These are phyloP conservation scores for Stichopus horrens DNA, from an alignment of 53 echinoderm and acorn worm species.

Conservation along the genomic window DNA sequence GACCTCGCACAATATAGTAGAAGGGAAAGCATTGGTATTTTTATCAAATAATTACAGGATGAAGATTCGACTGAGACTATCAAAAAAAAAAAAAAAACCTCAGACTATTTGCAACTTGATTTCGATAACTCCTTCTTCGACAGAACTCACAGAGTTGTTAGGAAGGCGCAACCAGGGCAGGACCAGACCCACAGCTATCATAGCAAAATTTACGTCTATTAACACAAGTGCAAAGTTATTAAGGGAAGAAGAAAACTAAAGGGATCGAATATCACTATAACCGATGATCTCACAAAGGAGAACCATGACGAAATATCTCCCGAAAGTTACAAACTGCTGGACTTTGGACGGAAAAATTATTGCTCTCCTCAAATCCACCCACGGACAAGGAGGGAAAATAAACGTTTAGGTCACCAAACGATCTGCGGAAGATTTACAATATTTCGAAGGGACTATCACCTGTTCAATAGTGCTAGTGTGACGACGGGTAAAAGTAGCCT, in stretches of 20 bases:
- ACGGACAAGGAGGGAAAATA: not conserved
- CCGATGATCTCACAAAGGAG: constrained; percentile 2
- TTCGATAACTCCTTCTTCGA: constrained; percentile 18
- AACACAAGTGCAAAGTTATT: not conserved
- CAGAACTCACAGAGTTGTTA: constrained; percentile 5
- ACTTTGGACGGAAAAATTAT: not conserved
- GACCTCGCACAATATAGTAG: constrained; percentile 19
- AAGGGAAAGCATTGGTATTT: constrained; percentile 2
- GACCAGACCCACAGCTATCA: not conserved
- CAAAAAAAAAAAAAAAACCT: not conserved
- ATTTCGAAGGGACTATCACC: not conserved
- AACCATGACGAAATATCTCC: not conserved
- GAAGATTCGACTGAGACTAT: not conserved
- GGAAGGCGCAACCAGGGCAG: not conserved
- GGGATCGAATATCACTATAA: not conserved
- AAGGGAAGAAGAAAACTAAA: not conserved
- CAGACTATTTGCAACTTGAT: constrained; percentile 2
- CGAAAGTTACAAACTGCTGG: constrained; percentile 12
- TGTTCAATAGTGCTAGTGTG: not conserved
- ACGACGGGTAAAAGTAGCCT: not conserved
- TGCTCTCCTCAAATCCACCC: too few relatives aligned
- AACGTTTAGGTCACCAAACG: too few relatives aligned
- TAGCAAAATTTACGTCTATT: not conserved
- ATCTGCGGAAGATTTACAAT: not conserved
- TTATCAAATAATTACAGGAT: constrained; percentile 4